Evolutionary conservation across 2,888 invertebrate genomes (phyloP).

Genomic region (Aphidius colemani): DNA sequence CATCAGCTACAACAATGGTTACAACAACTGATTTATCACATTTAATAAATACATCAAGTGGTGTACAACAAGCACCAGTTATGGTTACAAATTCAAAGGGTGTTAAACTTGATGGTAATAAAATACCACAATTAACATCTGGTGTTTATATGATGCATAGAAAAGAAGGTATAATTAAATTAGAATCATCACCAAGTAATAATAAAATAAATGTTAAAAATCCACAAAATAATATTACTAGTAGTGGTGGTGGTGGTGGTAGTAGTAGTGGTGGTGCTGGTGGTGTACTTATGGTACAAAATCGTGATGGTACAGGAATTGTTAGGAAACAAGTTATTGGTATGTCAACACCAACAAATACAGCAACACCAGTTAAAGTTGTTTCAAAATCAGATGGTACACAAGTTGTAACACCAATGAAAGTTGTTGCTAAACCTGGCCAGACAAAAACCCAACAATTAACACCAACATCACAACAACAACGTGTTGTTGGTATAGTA

Average conservation of each 20-base stretch:
- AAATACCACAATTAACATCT: constrained; percentile 67
- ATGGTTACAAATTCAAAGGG: constrained; percentile 68
- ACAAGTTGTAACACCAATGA: constrained; percentile 57
- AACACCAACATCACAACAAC: no score
- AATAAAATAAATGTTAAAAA: constrained; percentile 58
- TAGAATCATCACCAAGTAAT: constrained; percentile 67
- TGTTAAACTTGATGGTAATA: constrained; percentile 75
- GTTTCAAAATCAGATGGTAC: constrained; percentile 56
- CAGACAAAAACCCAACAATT: constrained; percentile 35
- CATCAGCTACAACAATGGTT: constrained; percentile 36
- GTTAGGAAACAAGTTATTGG: constrained; percentile 56
- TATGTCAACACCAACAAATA: constrained; percentile 42
- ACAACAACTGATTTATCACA: constrained; percentile 63
- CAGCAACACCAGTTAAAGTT: constrained; percentile 55
- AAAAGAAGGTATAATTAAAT: constrained; percentile 75
- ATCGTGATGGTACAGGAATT: constrained; percentile 49
- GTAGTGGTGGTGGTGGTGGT: constrained; percentile 40
- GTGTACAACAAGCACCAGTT: constrained; percentile 54
- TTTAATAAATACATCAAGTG: constrained; percentile 58
- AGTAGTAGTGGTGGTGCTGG: constrained; percentile 37
- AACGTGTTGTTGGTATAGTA: not conserved
- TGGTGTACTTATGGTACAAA: constrained; percentile 56
- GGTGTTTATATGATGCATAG: constrained; percentile 80
- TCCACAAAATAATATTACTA: not conserved
- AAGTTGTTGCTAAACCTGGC: constrained; percentile 52